Evolutionary conservation across 2,888 invertebrate species (phyloP).

Genomic region (Heliconius hortense): DNA sequence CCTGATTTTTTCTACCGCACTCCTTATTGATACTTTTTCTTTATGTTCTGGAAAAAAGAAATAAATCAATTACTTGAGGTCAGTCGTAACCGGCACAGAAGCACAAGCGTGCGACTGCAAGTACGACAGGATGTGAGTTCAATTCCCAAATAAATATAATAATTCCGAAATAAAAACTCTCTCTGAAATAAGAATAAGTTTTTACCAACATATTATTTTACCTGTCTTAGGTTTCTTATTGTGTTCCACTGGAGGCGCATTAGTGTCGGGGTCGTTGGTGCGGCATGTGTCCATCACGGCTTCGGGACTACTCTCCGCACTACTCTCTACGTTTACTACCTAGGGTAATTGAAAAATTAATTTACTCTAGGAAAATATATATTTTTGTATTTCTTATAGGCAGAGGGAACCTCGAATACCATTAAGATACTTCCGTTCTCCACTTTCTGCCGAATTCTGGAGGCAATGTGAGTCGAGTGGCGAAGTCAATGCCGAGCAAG

Average conservation of each 20-base stretch:
- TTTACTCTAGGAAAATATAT: not conserved
- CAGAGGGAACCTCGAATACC: no score
- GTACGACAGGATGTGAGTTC: no score
- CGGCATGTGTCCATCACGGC: constrained; percentile 58
- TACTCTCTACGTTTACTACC: constrained; percentile 73
- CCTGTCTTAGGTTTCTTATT: constrained; percentile 40
- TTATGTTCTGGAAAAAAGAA: constrained; percentile 50
- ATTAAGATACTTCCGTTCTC: no score
- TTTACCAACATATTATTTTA: not conserved
- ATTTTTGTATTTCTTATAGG: not conserved
- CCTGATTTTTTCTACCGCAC: constrained; percentile 88
- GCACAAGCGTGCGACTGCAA: no score
- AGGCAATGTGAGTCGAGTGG: no score
- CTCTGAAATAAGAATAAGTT: constrained; percentile 46
- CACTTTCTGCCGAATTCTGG: no score
- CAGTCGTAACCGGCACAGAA: no score
- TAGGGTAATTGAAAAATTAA: constrained; percentile 40
- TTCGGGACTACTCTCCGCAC: constrained; percentile 71
- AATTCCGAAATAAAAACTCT: no score
- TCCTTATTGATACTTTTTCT: constrained; percentile 77
- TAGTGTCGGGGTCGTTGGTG: constrained; percentile 54
- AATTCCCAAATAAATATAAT: no score
- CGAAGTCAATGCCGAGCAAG: no score
- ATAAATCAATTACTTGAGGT: not conserved
- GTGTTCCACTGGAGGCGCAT: constrained; percentile 17